Base-by-base conservation (phyloP, 2,797 vertebrate genomes). In the Sebastes glaucus region DNA sequence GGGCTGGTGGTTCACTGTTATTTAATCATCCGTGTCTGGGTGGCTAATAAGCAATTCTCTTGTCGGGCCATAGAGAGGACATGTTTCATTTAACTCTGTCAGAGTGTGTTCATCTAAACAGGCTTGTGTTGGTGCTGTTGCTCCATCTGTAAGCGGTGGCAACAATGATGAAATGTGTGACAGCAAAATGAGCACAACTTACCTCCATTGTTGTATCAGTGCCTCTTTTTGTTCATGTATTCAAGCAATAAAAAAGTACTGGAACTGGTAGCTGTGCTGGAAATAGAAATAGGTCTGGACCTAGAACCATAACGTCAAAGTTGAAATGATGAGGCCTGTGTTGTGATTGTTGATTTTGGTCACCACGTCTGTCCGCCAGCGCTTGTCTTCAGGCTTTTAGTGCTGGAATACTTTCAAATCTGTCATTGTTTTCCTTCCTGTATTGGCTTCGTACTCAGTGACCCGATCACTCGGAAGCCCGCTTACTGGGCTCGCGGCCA, bases 81-180 rank as follows among this genome's bases (percentile, higher is more conserved):
- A 78, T 83, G 78, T 87, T 88, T 82, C 68, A 92, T 82, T 92
- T 84, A 75, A 80, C 64, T 69, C 81, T 87, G 86, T 89, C 88
- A 88, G 60, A 82, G 63, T 76, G 38, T 27, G 62, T 78, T 90
- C 72, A 33, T 74, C 76, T 69, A 71, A 85, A 88, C 83, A 84
- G 27, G 67, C 78, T 69, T 68, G 49, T 68, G 70, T 74, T 65
- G 57, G 25, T 59, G 49, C 69, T 85, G 80, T 79, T 81, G 75
- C 73, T 87, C 57, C 42, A 65, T 85, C 73, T 77, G 74, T 72
- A 83, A 86, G 75, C 22, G 1, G 66, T 56, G 78, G 77, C 78
- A 89, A 86, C 64, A 38, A 82, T 92, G 79, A 91, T 89, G 81
- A 90, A 89, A 89, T 85, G 32, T 70, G 59, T 72, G 83, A 88